Conservation (phyloP, 2,797 vertebrate species). For the Typhlichthys eigenmanni region DNA sequence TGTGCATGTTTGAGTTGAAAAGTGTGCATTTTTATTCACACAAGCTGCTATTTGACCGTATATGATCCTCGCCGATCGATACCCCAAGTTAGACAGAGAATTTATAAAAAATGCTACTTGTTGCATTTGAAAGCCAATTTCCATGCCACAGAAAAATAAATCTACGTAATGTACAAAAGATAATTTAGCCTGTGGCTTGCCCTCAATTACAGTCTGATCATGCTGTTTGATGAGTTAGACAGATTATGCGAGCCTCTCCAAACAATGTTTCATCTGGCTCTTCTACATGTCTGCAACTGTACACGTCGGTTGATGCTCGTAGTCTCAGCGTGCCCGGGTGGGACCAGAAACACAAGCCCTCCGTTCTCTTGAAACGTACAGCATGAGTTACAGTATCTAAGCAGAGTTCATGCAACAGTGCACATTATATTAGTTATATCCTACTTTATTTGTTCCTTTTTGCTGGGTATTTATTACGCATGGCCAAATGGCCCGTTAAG, state of each 20-base stretch:
- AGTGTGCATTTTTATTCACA: too few relatives aligned
- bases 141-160: constrained; percentile 37
- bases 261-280: constrained; percentile 52
- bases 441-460: neutral
- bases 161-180: constrained; percentile 51
- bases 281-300: constrained; percentile 18
- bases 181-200: constrained; percentile 65
- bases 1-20: too few relatives aligned
- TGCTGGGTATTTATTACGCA: constrained; percentile 18
- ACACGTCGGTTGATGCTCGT: constrained; percentile 1
- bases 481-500: constrained; percentile 26
- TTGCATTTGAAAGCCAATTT: constrained; percentile 42
- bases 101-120: constrained; percentile 36
- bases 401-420: neutral
- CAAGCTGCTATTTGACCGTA: too few relatives aligned
- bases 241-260: constrained; percentile 46
- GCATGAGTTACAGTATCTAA: neutral
- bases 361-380: constrained; percentile 24
- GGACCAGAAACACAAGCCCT: constrained; percentile 21
- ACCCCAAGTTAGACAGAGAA: constrained; percentile 13
- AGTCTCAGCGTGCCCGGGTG: constrained; percentile 37
- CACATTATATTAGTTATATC: too few relatives aligned
- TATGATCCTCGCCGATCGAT: too few relatives aligned
- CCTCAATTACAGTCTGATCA: constrained; percentile 64
- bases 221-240: constrained; percentile 59